A percentile compares a stretch with the other conserved stretches of the same genome.
Evolutionary conservation across 1,140 invertebrate genomes (phyloP).

Genomic region (Pinna nobilis): DNA sequence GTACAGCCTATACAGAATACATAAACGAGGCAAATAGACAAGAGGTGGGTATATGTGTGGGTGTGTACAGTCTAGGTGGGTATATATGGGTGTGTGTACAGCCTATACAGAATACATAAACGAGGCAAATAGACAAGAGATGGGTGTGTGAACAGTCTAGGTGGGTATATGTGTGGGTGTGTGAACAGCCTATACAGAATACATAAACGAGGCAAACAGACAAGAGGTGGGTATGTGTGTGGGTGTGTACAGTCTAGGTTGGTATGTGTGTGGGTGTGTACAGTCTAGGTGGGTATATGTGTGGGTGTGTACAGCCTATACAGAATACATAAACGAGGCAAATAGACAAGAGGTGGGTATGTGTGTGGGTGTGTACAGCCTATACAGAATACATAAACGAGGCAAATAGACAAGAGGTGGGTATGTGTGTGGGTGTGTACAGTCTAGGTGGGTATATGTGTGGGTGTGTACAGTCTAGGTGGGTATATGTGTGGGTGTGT

Average conservation of each 20-base stretch:
- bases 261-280: too few relatives aligned
- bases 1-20: constrained; percentile 91
- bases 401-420: background rate
- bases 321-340: background rate
- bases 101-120: background rate
- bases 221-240: background rate
- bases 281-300: too few relatives aligned
- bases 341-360: background rate
- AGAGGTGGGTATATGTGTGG: constrained; percentile 67
- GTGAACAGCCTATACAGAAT: background rate
- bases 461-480: background rate
- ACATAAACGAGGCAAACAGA: background rate
- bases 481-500: background rate
- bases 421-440: background rate
- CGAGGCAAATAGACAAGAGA: background rate
- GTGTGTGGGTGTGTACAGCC: too few relatives aligned
- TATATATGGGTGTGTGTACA: too few relatives aligned
- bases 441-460: background rate
- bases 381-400: too few relatives aligned
- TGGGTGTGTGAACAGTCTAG: background rate
- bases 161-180: background rate
- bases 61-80: constrained; percentile 3
- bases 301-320: background rate
- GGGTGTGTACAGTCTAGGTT: too few relatives aligned
- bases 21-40: constrained; percentile 83